These are phyloP conservation scores for Fabriciana adippe DNA, from an alignment of 2,888 invertebrate species.

Conservation along the genomic window DNA sequence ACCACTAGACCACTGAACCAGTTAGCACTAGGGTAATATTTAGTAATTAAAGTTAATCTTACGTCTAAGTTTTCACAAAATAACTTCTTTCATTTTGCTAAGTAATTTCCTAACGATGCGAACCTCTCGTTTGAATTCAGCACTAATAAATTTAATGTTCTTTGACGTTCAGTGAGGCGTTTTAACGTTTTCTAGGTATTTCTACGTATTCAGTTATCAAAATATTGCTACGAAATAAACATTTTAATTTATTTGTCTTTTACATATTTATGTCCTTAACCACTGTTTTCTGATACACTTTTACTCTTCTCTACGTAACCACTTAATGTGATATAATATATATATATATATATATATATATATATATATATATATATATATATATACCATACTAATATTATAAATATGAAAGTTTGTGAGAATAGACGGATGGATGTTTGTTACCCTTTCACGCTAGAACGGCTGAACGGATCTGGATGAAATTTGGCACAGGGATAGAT, in stretches of 20 bases:
- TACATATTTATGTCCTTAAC: no score
- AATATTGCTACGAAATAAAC: conserved; percentile 10
- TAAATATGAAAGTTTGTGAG: no score
- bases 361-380: no score
- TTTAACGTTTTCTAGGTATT: conserved; percentile 1
- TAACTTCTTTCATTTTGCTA: conserved; percentile 13
- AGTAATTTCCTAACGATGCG: conserved; percentile 14
- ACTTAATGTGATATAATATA: background rate
- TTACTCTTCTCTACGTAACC: background rate
- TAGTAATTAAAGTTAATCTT: background rate
- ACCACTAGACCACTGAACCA: no score
- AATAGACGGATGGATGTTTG: no score
- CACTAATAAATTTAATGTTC: conserved; percentile 19
- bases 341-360: no score
- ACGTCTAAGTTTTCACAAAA: conserved; percentile 3
- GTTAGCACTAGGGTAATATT: background rate
- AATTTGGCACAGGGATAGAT: no score
- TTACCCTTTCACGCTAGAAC: no score
- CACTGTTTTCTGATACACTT: no score
- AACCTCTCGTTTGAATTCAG: conserved; percentile 11
- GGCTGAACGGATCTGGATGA: no score
- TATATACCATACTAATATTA: no score
- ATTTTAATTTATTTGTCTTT: no score
- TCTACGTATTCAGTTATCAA: background rate
- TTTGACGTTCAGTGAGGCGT: conserved; percentile 15